phyloP scores from a whole-genome alignment of 1,140 invertebrate species.

The Lutraria rhynchaena region DNA sequence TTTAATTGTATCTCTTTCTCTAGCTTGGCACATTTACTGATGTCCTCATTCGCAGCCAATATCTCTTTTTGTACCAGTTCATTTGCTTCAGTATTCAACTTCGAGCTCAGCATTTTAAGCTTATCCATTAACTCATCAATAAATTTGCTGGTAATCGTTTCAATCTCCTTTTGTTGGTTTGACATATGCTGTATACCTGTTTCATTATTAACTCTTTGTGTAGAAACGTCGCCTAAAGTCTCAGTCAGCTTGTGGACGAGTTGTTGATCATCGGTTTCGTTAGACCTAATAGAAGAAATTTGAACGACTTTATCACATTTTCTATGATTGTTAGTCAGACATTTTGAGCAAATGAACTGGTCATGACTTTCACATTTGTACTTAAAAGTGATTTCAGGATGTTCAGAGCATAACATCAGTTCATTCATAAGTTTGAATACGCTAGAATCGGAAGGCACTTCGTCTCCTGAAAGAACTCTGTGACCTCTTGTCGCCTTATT shows the following conservation, averaged over 20 bases:
- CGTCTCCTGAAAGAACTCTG: background rate
- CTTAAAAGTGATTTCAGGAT: background rate
- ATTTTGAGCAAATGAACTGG: background rate
- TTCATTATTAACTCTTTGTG: background rate
- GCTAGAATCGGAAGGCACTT: background rate
- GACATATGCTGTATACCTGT: background rate
- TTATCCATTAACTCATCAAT: background rate
- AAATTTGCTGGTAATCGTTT: background rate
- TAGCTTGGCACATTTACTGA: background rate
- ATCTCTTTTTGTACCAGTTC: background rate
- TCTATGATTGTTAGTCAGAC: background rate
- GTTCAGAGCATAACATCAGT: slow-evolving; percentile 1
- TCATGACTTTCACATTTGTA: slow-evolving; percentile 8
- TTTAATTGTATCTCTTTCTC: background rate
- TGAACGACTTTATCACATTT: background rate
- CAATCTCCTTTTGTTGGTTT: background rate
- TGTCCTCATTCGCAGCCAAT: background rate
- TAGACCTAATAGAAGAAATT: background rate
- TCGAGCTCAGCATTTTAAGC: background rate
- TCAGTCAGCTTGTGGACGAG: background rate
- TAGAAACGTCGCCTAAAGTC: too few relatives aligned
- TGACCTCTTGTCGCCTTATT: slow-evolving; percentile 17
- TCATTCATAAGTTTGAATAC: slow-evolving; percentile 3
- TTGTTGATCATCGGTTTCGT: background rate
- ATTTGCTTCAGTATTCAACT: background rate